Conservation (phyloP, 2,888 invertebrate genomes). For the Taenaris catops region DNA sequence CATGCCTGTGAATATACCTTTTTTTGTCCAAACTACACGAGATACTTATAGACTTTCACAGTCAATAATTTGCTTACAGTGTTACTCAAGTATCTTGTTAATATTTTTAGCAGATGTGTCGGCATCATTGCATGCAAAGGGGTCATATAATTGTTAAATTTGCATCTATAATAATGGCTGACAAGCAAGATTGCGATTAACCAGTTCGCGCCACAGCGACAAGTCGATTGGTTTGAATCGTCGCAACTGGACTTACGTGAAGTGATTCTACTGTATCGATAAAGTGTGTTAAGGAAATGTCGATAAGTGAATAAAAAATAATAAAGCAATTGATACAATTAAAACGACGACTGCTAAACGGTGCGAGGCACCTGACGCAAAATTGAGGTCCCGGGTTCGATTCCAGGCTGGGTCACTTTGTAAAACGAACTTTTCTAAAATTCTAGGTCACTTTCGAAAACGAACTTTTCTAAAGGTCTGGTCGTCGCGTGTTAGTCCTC, state of each 20-base stretch:
- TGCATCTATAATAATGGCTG: slow-evolving; percentile 67
- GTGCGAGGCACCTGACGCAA: too few species aligned
- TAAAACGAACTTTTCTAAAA: too few species aligned
- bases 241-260: slow-evolving; percentile 20
- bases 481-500: too few species aligned
- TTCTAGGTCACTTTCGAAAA: too few species aligned
- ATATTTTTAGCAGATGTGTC: slow-evolving; percentile 37
- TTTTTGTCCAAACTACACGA: too few species aligned
- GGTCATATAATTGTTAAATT: slow-evolving; percentile 63
- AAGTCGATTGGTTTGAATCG: slow-evolving; percentile 41
- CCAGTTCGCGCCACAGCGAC: slow-evolving; percentile 60
- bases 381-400: too few species aligned
- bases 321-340: too few species aligned
- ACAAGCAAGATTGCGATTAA: slow-evolving; percentile 65
- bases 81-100: slow-evolving; percentile 43
- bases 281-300: neutral
- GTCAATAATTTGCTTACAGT: slow-evolving; percentile 39
- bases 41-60: neutral
- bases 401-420: too few species aligned
- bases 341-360: too few species aligned
- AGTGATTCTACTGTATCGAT: slow-evolving; percentile 13
- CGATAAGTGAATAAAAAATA: slow-evolving; percentile 1
- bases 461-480: too few species aligned
- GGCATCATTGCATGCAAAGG: slow-evolving; percentile 32
- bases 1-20: too few species aligned